These are phyloP conservation scores for Tipula helvola DNA, from an alignment of 2,888 invertebrate genomes.

Conservation along the genomic window DNA sequence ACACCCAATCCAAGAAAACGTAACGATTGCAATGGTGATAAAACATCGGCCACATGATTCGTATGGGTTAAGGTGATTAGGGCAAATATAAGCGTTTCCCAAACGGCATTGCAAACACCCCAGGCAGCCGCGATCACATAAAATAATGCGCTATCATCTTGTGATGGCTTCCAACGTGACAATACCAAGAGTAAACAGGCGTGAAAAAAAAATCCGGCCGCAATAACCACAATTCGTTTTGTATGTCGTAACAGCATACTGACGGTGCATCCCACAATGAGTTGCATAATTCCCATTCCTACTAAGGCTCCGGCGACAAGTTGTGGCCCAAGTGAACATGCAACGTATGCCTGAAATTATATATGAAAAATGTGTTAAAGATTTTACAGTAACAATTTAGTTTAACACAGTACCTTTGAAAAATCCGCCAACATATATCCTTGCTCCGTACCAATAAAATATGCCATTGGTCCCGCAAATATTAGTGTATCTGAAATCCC, in stretches of 20 bases:
- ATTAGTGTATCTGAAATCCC: constrained; percentile 38
- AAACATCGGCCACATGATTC: constrained; percentile 31
- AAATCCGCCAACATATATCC: constrained; percentile 76
- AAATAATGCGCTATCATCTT: constrained; percentile 67
- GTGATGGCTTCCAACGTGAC: constrained; percentile 66
- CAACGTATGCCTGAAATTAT: constrained; percentile 60
- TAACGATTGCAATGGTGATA: constrained; percentile 43
- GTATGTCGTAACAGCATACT: constrained; percentile 69
- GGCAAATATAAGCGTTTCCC: constrained; percentile 55
- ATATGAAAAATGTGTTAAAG: neutral
- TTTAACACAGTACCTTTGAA: constrained; percentile 45
- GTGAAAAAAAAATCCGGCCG: constrained; percentile 69
- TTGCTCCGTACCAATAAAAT: constrained; percentile 74
- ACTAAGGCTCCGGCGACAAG: constrained; percentile 60
- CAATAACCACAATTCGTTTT: constrained; percentile 60
- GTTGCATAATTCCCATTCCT: constrained; percentile 61
- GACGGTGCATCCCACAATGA: constrained; percentile 63
- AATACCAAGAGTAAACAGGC: constrained; percentile 64
- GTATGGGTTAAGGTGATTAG: constrained; percentile 33
- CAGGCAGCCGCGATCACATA: constrained; percentile 75
- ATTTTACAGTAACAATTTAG: neutral
- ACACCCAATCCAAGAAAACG: constrained; percentile 48
- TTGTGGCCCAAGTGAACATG: constrained; percentile 65
- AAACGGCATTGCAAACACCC: constrained; percentile 77
- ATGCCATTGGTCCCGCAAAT: constrained; percentile 60